Evolutionary conservation across 2,888 invertebrate genomes (phyloP), one percentile per base, ranked within the genome.

Genomic region (Patella depressa): DNA sequence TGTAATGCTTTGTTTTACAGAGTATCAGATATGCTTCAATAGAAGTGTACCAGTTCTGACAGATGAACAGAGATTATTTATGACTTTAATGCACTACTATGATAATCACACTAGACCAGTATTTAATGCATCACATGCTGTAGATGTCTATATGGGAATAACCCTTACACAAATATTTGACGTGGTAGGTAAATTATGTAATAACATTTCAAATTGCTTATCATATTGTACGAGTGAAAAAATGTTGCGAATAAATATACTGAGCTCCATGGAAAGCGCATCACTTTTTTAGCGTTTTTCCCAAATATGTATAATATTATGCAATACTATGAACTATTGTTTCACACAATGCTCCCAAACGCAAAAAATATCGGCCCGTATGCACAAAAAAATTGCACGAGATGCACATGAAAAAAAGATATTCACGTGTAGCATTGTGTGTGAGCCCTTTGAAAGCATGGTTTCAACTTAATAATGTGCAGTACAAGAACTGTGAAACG

Each of bases 111-210:
- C 89, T 0, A 80, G 90, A 19, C 90, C 90, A 0, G 90, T 90
- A n/a, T 87, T 84, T 76, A 89, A 89, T 78, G 88, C 89, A 19
- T 88, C 89, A 3, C 85, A 85, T 45, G 81, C 89, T 0, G 89
- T 90, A 72, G 84, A 86, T 73, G 88, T 90, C 17, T 85, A 85
- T 53, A 82, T 90, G 12, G 90, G 90, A 24, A 88, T 90, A 54
- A 89, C 89, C 9, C 84, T 90, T 11, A 90, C 88, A 15, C 90
- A 90, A 83, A 88, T 90, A 53, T 89, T 90, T 80, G 90, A 90
- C 73, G 88, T 90, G 84, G 90, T 90, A 78, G 85, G 89, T 88
- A 69, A 12, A 14, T 14, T 2, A 15, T 24, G 5, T 55, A 9
- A 45, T 45, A 45, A 45, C 45, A 9, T 45, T 45, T 45, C 45